Evolutionary conservation across 1,140 invertebrate species (phyloP).

Genomic region (Lithobius niger): DNA sequence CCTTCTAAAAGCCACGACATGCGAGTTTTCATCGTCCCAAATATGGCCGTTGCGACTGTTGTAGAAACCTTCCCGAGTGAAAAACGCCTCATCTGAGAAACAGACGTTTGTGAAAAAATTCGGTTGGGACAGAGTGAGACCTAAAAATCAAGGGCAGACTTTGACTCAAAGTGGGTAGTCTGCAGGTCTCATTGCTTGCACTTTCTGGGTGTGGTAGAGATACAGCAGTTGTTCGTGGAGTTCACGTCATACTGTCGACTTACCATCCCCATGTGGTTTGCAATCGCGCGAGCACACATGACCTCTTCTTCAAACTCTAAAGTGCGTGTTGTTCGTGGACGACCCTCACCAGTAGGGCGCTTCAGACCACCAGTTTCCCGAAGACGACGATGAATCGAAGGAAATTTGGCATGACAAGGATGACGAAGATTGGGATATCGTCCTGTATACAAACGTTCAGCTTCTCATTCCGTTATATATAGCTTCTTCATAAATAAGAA

Average conservation of each 20-base stretch:
- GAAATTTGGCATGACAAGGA: not conserved
- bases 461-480: not conserved
- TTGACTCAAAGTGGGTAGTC: not conserved
- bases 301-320: not conserved
- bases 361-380: not conserved
- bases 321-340: not conserved
- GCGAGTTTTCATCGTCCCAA: not conserved
- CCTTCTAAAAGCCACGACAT: not conserved
- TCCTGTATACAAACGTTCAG: not conserved
- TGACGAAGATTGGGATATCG: not conserved
- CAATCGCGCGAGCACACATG: not conserved
- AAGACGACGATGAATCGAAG: not conserved
- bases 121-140: not conserved
- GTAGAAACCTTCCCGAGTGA: too few species aligned
- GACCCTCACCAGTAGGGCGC: not conserved
- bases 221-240: not conserved
- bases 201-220: not conserved
- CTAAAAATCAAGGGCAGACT: too few species aligned
- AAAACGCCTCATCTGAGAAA: not conserved
- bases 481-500: too few species aligned
- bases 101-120: too few species aligned
- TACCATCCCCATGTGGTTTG: not conserved
- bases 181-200: not conserved
- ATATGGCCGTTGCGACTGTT: too few species aligned
- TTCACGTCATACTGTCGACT: not conserved